A percentile compares a stretch with the other conserved stretches of the same genome.
phyloP scores from a whole-genome alignment of 2,888 invertebrate species.

The Caenorhabditis panamensis region DNA sequence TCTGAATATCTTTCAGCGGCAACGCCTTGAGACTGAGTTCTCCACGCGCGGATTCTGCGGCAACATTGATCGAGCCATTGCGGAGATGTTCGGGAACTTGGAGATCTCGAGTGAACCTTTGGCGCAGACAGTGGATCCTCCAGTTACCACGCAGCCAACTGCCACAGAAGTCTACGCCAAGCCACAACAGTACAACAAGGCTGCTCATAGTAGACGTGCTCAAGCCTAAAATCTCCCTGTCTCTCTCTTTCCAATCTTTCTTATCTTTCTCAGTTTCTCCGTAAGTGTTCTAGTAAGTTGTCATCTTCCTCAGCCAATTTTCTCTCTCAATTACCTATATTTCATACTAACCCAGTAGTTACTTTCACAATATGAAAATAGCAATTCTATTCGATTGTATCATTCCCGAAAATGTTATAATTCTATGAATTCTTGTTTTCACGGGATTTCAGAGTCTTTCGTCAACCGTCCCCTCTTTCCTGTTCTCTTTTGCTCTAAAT shows the following conservation, averaged over 20 bases:
- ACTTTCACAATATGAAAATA: conserved; percentile 35
- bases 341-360: conserved; percentile 4
- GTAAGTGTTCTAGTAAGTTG: conserved; percentile 46
- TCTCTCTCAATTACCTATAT: neutral
- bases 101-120: conserved; percentile 19
- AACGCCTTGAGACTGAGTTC: conserved; percentile 77
- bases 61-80: conserved; percentile 77
- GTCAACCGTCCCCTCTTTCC: conserved; percentile 32
- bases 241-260: neutral
- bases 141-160: conserved; percentile 31
- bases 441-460: conserved; percentile 33
- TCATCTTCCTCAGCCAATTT: conserved; percentile 34
- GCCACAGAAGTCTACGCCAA: conserved; percentile 43
- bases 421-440: conserved; percentile 58
- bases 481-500: conserved; percentile 15
- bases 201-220: conserved; percentile 39
- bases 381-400: conserved; percentile 43
- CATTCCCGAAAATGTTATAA: conserved; percentile 37
- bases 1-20: conserved; percentile 69
- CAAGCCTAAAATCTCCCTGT: conserved; percentile 30
- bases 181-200: conserved; percentile 29
- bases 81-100: conserved; percentile 71
- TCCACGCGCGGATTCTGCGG: conserved; percentile 77
- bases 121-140: neutral
- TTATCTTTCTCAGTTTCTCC: conserved; percentile 1